Conservation (phyloP, 2,113 vertebrate species). For the Cranoglanis bouderius region DNA sequence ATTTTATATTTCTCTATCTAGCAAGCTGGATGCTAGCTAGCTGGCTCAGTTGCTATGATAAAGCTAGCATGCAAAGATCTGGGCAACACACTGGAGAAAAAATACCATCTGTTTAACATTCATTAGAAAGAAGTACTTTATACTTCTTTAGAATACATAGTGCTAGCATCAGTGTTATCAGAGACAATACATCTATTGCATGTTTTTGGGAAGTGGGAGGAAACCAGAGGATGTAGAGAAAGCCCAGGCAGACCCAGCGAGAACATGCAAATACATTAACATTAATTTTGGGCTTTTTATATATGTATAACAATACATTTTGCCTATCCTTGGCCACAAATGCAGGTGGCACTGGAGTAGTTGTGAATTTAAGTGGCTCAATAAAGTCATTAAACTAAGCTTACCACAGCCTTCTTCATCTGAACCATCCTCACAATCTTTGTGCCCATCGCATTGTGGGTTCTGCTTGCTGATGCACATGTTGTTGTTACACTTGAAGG, state of each 20-base stretch:
- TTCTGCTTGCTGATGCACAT: conserved; percentile 84
- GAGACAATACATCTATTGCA: neutral
- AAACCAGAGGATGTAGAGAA: neutral
- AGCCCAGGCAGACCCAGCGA: neutral
- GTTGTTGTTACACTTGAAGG: conserved; percentile 77
- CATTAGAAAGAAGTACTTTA: neutral
- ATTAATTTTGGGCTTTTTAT: neutral
- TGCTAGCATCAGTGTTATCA: neutral
- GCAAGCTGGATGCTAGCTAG: too few species aligned
- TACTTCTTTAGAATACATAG: neutral
- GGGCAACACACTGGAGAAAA: neutral
- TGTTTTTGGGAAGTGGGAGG: neutral
- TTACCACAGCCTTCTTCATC: conserved; percentile 86
- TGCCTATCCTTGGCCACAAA: neutral
- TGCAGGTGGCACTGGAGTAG: neutral
- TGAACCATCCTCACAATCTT: conserved; percentile 84
- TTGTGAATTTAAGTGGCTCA: neutral
- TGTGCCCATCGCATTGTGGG: conserved; percentile 82
- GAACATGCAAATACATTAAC: neutral
- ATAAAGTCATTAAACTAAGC: conserved; percentile 28
- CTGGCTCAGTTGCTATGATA: too few species aligned
- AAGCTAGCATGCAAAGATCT: too few species aligned
- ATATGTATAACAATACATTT: neutral
- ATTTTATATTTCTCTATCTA: too few species aligned
- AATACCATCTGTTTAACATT: neutral